Evolutionary conservation across 2,113 vertebrate species (phyloP).

Genomic region (Mirza zaza): DNA sequence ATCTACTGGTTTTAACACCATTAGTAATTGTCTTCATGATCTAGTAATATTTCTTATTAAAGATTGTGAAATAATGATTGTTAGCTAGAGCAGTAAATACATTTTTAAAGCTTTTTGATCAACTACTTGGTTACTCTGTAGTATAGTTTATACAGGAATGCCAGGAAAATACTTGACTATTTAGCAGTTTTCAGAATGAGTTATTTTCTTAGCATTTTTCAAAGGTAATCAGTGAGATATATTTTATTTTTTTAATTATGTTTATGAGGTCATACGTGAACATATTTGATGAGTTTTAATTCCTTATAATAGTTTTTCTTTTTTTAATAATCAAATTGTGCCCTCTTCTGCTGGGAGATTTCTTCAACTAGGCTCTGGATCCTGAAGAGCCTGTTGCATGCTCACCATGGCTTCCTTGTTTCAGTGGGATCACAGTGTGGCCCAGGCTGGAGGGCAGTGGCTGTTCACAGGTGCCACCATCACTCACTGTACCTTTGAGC

Average conservation of each 20-base stretch:
- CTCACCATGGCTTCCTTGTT: background rate
- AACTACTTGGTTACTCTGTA: background rate
- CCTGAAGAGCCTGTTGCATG: background rate
- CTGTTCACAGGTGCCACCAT: too few relatives aligned
- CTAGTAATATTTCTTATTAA: background rate
- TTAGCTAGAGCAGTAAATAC: constrained; percentile 16
- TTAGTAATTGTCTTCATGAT: background rate
- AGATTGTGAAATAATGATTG: background rate
- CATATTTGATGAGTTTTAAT: background rate
- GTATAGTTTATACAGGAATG: background rate
- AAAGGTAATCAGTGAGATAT: background rate
- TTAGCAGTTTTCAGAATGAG: background rate
- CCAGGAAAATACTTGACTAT: background rate
- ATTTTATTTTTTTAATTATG: background rate
- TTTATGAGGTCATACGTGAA: background rate
- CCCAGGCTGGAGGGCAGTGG: background rate
- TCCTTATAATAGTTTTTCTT: background rate
- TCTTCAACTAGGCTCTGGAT: too few relatives aligned
- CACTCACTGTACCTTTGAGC: too few relatives aligned
- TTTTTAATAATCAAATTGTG: background rate
- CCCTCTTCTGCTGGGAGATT: background rate
- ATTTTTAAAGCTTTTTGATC: background rate
- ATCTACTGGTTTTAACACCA: background rate
- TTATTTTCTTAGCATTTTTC: constrained; percentile 7
- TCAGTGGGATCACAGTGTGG: background rate